Evolutionary conservation across 2,888 invertebrate species (phyloP), one percentile per base, ranked within the genome.

Genomic region (Brachyptera risi): DNA sequence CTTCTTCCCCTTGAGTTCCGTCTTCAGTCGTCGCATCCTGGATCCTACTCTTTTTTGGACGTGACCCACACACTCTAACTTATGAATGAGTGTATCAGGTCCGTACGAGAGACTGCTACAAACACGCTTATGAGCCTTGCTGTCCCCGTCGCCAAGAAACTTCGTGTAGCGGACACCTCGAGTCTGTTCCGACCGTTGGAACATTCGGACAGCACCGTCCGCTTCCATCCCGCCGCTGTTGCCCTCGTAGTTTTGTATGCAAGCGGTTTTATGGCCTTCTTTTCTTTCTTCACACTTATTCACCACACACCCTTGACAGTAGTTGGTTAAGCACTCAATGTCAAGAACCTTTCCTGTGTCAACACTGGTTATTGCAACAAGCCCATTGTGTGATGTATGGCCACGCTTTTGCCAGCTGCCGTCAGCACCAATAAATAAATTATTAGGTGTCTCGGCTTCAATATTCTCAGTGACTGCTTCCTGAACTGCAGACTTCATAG

Each of bases 81-180:
- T 62, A 24, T 26, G 26, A n/a, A 62, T 35, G 0, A 21, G 19
- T 27, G 24, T 11, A 51, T 59, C 24, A 24, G 11, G 17, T 21
- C 49, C 51, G 27, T 62, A 62, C 2, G 59, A 42, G 17, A 38
- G 21, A 5, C 23, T 15, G 1, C 49, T 58, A 24, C 7, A 31
- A 44, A 58, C 54, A 24, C 54, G 19, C 21, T 42, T 42, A 24
- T 56, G 49, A 1, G 47, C 58, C 40, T 63, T 63, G 7, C 58
- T 42, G 27, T 65, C 65, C 1, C 63, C 65, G 56, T 65, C 63
- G 9, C 62, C 63, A 4, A 65, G n/a, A 31, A 56, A 64, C 9
- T 64, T 17, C 3, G 23, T 40, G 37, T 62, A 64, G 2, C 59
- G 35, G n/a, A 64, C 31, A 7, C 62, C 60, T 21, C 49, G 44